phyloP scores from a whole-genome alignment of 2,113 vertebrate species.

The Labrus mixtus region DNA sequence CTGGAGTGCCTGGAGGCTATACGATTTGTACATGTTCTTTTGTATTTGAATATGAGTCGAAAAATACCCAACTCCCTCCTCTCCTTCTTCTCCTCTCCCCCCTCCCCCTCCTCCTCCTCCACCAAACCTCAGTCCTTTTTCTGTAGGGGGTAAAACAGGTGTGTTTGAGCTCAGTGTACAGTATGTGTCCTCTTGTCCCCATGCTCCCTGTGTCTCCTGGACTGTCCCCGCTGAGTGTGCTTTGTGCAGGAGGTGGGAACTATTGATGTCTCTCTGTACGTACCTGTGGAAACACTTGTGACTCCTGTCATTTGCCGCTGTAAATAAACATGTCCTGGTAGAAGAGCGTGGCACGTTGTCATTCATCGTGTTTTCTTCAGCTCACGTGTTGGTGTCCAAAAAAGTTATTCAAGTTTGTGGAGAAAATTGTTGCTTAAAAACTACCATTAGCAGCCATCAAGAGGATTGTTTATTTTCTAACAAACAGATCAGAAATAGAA shows the following conservation, averaged over 20 bases:
- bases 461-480: too few species aligned
- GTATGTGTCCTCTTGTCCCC: conserved; percentile 75
- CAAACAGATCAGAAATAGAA: too few species aligned
- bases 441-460: too few species aligned
- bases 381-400: neutral
- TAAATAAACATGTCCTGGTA: conserved; percentile 88
- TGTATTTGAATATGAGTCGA: conserved; percentile 78
- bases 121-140: conserved; percentile 46
- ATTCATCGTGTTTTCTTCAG: conserved; percentile 23
- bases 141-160: conserved; percentile 63
- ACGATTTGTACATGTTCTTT: conserved; percentile 81
- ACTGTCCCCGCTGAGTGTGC: conserved; percentile 73
- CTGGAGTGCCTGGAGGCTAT: conserved; percentile 75
- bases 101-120: conserved; percentile 21
- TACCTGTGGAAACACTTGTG: conserved; percentile 84
- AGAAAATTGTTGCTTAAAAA: too few species aligned
- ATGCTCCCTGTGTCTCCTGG: conserved; percentile 52
- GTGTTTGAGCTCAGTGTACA: conserved; percentile 80
- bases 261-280: conserved; percentile 83
- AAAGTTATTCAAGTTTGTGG: too few species aligned
- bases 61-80: conserved; percentile 12
- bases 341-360: conserved; percentile 64
- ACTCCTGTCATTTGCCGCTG: conserved; percentile 84
- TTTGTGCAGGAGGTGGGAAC: conserved; percentile 78
- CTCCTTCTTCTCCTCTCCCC: neutral